Evolutionary conservation across 1,140 invertebrate species (phyloP), one percentile per base, ranked within the genome.

Genomic region (Cyrtorhinus lividipennis): DNA sequence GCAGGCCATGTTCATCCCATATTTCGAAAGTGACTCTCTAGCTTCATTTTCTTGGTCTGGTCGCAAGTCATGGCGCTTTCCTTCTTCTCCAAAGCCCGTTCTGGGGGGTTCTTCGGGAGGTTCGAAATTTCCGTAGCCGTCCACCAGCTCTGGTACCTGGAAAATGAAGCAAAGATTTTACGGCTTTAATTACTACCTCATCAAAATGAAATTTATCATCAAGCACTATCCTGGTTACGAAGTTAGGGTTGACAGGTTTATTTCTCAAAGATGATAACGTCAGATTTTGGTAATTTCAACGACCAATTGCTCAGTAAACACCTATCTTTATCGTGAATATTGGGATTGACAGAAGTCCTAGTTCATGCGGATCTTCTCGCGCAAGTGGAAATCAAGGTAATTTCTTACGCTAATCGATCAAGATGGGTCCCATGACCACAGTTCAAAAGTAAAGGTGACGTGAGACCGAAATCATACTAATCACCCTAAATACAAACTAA

Each of bases 1-100:
- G 67, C 88, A 92, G 20, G 91, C 85, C 76, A 98, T 93, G 72
- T 98, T 98, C 86, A 98, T 98, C 27, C 95, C 95, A 78, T 93
- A 96, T 71, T 96, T 90, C 1, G 78, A 79, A 66, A 92, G 85
- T 0, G 87, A 85, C 67, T 85, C 81, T 27, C 81, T 76, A 10
- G 81, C 82, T 69, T 88, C 87, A 72, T 90, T 90, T 68, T 86
- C 82, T 65, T 87, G 81, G 66, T 84, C 81, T 15, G 85, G 80
- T 22, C 80, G 73, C 53, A 92, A 77, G 65, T 81, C 76, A 71
- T 92, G 85, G 2, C 88, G 76, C 70, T 86, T 84, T 1, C 92
- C 92, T 62, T 80, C 80, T 76, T 92, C 90, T 13, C 93, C 92
- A 46, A 92, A 90, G 0, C 91, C 92, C 53, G 73, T 75, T 66